A percentile compares a stretch with the other conserved stretches of the same genome.
phyloP scores from a whole-genome alignment of 2,797 vertebrate species.

The Geotria australis region DNA sequence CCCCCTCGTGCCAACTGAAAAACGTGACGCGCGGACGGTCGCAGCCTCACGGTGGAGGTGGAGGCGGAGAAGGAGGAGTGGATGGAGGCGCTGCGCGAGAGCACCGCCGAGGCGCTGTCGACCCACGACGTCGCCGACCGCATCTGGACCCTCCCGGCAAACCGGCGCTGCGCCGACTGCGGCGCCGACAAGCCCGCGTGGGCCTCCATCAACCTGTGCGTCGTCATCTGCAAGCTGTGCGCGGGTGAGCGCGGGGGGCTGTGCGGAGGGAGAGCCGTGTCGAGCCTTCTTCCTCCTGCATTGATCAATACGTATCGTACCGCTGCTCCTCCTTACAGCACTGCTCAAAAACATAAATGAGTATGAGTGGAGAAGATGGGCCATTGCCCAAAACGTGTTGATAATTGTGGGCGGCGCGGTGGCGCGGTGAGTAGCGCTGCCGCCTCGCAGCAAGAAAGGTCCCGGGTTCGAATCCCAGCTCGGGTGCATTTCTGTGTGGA shows the following conservation, averaged over 20 bases:
- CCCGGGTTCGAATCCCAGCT: too few relatives aligned
- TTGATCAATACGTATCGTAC: too few relatives aligned
- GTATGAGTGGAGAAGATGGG: too few relatives aligned
- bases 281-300: too few relatives aligned
- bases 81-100: conserved; percentile 45
- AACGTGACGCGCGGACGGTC: neutral
- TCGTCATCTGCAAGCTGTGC: conserved; percentile 68
- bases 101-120: conserved; percentile 46
- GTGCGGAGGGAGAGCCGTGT: neutral
- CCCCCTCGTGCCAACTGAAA: too few relatives aligned
- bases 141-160: conserved; percentile 40
- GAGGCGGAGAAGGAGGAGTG: conserved; percentile 49
- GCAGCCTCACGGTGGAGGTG: conserved; percentile 43
- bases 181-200: conserved; percentile 35
- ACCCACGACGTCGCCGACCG: conserved; percentile 41
- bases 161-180: conserved; percentile 50
- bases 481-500: too few relatives aligned
- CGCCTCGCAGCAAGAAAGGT: too few relatives aligned
- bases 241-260: conserved; percentile 20
- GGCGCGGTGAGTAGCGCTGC: too few relatives aligned
- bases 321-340: too few relatives aligned
- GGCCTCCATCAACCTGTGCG: conserved; percentile 68
- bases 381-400: too few relatives aligned
- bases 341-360: too few relatives aligned
- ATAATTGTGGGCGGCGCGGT: too few relatives aligned